Conservation (phyloP, 1,140 invertebrate species). For the Hyles vespertilio region DNA sequence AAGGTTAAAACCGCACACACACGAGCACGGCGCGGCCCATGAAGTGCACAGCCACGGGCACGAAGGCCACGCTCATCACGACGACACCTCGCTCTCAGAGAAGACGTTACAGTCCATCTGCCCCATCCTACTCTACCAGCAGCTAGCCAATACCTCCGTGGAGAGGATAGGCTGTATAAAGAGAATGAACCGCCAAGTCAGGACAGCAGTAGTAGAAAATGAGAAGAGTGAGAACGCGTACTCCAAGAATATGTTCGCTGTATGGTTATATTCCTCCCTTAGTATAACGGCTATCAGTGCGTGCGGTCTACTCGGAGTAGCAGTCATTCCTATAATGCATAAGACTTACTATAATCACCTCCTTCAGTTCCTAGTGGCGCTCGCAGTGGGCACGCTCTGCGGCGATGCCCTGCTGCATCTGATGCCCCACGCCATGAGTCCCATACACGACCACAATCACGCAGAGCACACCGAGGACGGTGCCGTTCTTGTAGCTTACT, state of each 20-base stretch:
- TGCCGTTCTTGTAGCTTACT: constrained; percentile 44
- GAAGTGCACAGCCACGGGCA: constrained; percentile 32
- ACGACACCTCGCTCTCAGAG: constrained; percentile 41
- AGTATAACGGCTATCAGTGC: constrained; percentile 90
- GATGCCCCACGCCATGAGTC: constrained; percentile 88
- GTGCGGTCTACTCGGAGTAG: constrained; percentile 88
- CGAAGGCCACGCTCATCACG: constrained; percentile 20
- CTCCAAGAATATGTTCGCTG: constrained; percentile 67
- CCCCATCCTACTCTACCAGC: constrained; percentile 80
- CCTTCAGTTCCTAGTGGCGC: constrained; percentile 92
- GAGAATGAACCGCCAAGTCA: constrained; percentile 34
- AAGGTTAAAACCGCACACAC: constrained; percentile 50
- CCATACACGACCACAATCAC: constrained; percentile 67
- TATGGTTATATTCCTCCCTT: constrained; percentile 88
- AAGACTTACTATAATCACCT: constrained; percentile 93
- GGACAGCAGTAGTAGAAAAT: constrained; percentile 11
- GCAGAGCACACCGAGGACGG: constrained; percentile 16
- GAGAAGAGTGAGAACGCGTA: constrained; percentile 36
- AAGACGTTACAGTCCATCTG: constrained; percentile 76
- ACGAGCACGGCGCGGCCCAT: constrained; percentile 39
- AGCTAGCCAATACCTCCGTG: constrained; percentile 72
- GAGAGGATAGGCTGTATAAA: constrained; percentile 77
- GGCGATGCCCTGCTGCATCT: constrained; percentile 95
- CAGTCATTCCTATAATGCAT: constrained; percentile 92
- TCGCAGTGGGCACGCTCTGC: constrained; percentile 93